Percentiles rank a stretch among this genome's conserved stretches.
phyloP scores from a whole-genome alignment of 2,113 vertebrate genomes.

The Syrrhaptes paradoxus region DNA sequence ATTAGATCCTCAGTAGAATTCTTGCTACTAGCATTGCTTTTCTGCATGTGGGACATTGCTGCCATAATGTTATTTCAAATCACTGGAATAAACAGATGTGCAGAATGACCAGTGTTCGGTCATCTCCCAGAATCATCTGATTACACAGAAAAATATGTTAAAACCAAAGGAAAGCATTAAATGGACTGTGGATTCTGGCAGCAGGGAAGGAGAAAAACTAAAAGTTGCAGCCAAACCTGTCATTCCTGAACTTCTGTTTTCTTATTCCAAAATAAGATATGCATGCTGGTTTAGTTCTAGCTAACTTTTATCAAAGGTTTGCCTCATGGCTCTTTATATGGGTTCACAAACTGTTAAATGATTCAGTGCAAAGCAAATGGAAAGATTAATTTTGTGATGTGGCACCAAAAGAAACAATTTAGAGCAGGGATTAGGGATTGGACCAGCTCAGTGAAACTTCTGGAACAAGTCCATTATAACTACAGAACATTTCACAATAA shows the following conservation, averaged over 20 bases:
- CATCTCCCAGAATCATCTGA: background rate
- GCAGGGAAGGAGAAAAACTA: background rate
- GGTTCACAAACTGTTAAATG: slow-evolving; percentile 61
- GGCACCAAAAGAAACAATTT: slow-evolving; percentile 68
- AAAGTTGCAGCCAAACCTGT: background rate
- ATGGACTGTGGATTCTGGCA: background rate
- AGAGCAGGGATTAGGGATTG: slow-evolving; percentile 60
- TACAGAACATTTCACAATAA: slow-evolving; percentile 11
- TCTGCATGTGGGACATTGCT: background rate
- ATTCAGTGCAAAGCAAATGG: slow-evolving; percentile 62
- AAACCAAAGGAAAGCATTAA: background rate
- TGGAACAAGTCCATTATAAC: slow-evolving; percentile 56
- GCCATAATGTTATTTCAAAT: background rate
- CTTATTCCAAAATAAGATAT: slow-evolving; percentile 64
- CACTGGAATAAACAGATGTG: background rate
- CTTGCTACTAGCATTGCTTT: background rate
- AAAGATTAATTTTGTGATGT: slow-evolving; percentile 76
- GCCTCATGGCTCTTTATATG: slow-evolving; percentile 55
- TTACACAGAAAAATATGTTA: background rate
- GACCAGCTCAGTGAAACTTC: slow-evolving; percentile 39
- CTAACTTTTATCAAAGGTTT: slow-evolving; percentile 69
- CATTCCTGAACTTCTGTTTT: slow-evolving; percentile 48
- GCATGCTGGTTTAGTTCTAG: slow-evolving; percentile 43
- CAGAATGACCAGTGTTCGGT: background rate
- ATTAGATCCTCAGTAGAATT: background rate